These are phyloP conservation scores for Pocillopora grandis DNA, from an alignment of 92 coral and sea anemone genomes.

Conservation along the genomic window DNA sequence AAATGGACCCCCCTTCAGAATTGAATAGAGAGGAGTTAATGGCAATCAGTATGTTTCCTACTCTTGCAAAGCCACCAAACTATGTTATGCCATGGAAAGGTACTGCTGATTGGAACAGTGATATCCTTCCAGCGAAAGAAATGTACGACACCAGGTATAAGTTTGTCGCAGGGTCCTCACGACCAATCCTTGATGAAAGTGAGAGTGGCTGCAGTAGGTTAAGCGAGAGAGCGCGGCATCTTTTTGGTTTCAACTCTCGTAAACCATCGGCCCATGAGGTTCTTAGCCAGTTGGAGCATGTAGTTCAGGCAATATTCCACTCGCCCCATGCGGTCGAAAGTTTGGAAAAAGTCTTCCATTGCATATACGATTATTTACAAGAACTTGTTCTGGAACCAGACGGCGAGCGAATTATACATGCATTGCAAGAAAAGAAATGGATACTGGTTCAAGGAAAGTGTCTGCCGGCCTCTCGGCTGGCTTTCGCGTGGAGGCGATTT, in stretches of 20 bases:
- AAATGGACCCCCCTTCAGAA: slow-evolving; percentile 21
- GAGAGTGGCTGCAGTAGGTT: slow-evolving; percentile 68
- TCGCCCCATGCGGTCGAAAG: background rate
- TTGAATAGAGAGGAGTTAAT: slow-evolving; percentile 8
- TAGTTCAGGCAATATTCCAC: background rate
- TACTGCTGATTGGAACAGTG: background rate
- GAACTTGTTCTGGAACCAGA: slow-evolving; percentile 11
- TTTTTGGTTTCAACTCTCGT: slow-evolving; percentile 56
- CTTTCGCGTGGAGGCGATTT: slow-evolving; percentile 64
- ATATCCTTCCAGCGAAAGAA: slow-evolving; percentile 63
- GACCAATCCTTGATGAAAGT: slow-evolving; percentile 76
- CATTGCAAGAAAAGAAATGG: slow-evolving; percentile 50
- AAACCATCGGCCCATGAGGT: slow-evolving; percentile 56
- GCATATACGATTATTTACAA: slow-evolving; percentile 51
- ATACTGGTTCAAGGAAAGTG: slow-evolving; percentile 52
- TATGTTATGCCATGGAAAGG: slow-evolving; percentile 80
- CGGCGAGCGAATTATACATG: background rate
- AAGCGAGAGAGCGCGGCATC: slow-evolving; percentile 32
- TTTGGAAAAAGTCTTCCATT: slow-evolving; percentile 12
- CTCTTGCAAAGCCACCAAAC: slow-evolving; percentile 54
- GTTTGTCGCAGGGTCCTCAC: slow-evolving; percentile 56
- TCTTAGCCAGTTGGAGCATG: slow-evolving; percentile 55
- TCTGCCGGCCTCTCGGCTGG: slow-evolving; percentile 58
- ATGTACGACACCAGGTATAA: slow-evolving; percentile 53
- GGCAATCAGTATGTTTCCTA: slow-evolving; percentile 63